Evolutionary conservation across 1,140 invertebrate genomes (phyloP).

Genomic region (Ectropis grisescens): DNA sequence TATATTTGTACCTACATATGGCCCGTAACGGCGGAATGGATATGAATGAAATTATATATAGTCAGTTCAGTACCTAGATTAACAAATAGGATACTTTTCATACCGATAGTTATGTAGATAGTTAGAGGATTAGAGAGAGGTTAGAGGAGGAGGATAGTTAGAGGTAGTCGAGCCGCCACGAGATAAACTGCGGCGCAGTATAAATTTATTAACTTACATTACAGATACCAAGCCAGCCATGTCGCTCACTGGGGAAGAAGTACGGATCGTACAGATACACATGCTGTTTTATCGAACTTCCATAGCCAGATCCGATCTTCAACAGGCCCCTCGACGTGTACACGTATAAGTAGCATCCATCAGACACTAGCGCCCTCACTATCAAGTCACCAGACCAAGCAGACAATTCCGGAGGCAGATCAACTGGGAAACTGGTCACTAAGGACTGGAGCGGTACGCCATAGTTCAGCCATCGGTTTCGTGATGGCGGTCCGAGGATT

Average conservation of each 20-base stretch:
- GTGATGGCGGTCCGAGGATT: conserved; percentile 84
- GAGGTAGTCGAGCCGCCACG: too few species aligned
- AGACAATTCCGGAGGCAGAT: conserved; percentile 57
- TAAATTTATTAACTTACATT: conserved; percentile 79
- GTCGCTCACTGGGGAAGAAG: conserved; percentile 81
- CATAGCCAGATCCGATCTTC: conserved; percentile 94
- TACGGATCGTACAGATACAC: conserved; percentile 85
- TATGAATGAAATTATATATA: too few species aligned
- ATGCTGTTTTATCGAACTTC: conserved; percentile 89
- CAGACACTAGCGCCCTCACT: conserved; percentile 81
- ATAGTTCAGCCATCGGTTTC: conserved; percentile 90
- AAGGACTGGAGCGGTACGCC: conserved; percentile 86
- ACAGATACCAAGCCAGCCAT: conserved; percentile 88
- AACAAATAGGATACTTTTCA: too few species aligned
- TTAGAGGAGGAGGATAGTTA: too few species aligned
- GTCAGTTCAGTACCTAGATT: too few species aligned
- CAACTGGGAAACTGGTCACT: conserved; percentile 78
- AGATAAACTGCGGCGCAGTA: too few species aligned
- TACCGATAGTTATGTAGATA: too few species aligned
- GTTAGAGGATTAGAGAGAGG: too few species aligned
- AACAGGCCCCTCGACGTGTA: conserved; percentile 83
- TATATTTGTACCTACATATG: too few species aligned
- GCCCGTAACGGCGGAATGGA: too few species aligned
- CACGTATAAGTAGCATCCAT: conserved; percentile 91
- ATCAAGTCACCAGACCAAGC: conserved; percentile 40